phyloP scores from a whole-genome alignment of 2,797 vertebrate species.

The Phrynocephalus guinanensis region DNA sequence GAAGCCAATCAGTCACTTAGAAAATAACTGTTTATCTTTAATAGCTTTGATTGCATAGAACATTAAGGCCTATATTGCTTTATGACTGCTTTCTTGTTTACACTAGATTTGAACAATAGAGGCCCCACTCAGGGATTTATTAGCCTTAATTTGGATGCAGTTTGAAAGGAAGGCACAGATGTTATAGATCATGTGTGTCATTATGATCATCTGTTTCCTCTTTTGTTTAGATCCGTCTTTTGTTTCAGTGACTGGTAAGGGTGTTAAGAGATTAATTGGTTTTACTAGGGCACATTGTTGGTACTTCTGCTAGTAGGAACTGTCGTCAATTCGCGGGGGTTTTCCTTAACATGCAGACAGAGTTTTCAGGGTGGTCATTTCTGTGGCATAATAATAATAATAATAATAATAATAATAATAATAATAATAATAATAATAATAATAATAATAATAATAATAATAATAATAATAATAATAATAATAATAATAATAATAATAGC shows the following conservation, averaged over 20 bases:
- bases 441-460: no score
- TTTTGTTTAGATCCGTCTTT: slow-evolving; percentile 47
- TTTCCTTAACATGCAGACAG: background rate
- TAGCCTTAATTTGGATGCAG: slow-evolving; percentile 58
- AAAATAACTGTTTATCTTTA: slow-evolving; percentile 19
- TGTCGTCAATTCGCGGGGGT: background rate
- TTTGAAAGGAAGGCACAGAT: slow-evolving; percentile 51
- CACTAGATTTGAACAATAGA: slow-evolving; percentile 51
- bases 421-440: no score
- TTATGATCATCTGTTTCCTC: slow-evolving; percentile 52
- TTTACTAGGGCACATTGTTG: background rate
- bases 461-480: no score
- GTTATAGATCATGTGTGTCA: slow-evolving; percentile 44
- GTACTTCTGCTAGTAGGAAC: background rate
- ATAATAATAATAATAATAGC: no score
- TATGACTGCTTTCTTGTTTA: slow-evolving; percentile 33
- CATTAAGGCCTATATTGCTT: slow-evolving; percentile 41
- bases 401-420: no score
- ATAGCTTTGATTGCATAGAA: slow-evolving; percentile 30
- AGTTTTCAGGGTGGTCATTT: background rate
- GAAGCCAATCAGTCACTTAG: background rate
- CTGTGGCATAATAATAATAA: no score
- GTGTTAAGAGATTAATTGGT: background rate
- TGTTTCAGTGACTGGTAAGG: slow-evolving; percentile 25
- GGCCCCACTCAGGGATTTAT: slow-evolving; percentile 50